Evolutionary conservation across 2,113 vertebrate genomes (phyloP).

Genomic region (Sus scrofa): DNA sequence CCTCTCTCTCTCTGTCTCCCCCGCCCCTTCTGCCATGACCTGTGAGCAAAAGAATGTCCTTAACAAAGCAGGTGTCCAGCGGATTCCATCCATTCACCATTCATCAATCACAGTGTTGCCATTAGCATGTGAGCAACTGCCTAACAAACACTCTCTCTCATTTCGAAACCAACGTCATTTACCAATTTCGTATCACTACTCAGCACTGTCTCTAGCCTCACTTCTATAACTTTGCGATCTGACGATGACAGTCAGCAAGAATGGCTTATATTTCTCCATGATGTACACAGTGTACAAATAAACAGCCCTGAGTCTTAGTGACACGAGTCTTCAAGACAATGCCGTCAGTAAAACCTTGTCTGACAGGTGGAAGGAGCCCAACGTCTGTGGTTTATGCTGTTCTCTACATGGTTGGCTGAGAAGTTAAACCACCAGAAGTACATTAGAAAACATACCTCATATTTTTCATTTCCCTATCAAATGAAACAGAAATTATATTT

Average conservation of each 20-base stretch:
- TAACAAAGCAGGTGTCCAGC: neutral
- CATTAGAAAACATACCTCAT: neutral
- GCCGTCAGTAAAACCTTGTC: neutral
- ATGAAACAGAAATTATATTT: slow-evolving; percentile 47
- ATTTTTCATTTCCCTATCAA: slow-evolving; percentile 66
- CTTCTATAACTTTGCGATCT: slow-evolving; percentile 22
- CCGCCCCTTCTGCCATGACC: slow-evolving; percentile 4
- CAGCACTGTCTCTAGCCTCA: neutral
- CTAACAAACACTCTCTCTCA: neutral
- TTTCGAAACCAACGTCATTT: neutral
- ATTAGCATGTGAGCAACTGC: neutral
- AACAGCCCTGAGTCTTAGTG: slow-evolving; percentile 1
- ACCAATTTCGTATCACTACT: neutral
- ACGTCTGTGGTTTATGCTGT: neutral
- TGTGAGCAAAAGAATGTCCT: slow-evolving; percentile 44
- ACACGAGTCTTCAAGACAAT: neutral
- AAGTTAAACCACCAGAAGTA: neutral
- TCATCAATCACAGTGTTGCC: slow-evolving; percentile 28
- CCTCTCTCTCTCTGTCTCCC: neutral
- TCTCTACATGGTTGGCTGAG: neutral
- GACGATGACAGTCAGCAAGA: neutral
- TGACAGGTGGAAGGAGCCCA: neutral
- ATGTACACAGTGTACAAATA: neutral
- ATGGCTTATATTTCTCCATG: neutral
- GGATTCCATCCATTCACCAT: slow-evolving; percentile 9